phyloP scores from a whole-genome alignment of 2,113 vertebrate species.

The Phyllostomus discolor region DNA sequence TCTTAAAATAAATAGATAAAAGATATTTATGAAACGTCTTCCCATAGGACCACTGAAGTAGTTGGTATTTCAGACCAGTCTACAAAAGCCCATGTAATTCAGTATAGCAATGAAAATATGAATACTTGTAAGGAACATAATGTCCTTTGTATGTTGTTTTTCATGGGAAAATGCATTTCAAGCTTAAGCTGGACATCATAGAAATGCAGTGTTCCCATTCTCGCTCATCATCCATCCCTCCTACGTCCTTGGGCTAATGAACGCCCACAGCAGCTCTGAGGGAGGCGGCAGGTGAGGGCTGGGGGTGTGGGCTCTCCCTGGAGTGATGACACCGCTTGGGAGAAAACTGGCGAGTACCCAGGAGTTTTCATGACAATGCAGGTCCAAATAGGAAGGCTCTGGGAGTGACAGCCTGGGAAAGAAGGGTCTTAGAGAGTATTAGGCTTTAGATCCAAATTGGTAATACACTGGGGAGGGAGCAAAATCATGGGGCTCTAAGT shows the following conservation, averaged over 20 bases:
- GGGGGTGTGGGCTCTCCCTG: not conserved
- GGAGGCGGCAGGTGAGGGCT: not conserved
- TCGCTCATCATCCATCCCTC: not conserved
- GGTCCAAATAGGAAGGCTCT: not conserved
- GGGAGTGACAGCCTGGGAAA: not conserved
- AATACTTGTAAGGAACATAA: not conserved
- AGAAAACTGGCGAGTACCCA: not conserved
- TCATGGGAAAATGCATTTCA: not conserved
- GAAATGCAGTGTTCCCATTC: not conserved
- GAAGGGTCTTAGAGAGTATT: not conserved
- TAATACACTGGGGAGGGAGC: not conserved
- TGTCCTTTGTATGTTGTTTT: not conserved
- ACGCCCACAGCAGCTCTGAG: not conserved
- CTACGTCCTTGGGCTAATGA: rapidly evolving
- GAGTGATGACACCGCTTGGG: not conserved
- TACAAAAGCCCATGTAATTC: not conserved
- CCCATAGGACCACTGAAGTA: not conserved
- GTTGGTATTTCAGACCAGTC: not conserved
- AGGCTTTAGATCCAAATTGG: not conserved
- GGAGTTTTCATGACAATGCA: not conserved
- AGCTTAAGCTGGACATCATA: not conserved
- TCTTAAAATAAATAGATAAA: not conserved
- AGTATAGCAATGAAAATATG: not conserved
- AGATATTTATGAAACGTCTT: not conserved
- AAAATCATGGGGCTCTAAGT: not conserved